Conservation (phyloP, 2,797 vertebrate genomes). For the Leucoraja ocellata region DNA sequence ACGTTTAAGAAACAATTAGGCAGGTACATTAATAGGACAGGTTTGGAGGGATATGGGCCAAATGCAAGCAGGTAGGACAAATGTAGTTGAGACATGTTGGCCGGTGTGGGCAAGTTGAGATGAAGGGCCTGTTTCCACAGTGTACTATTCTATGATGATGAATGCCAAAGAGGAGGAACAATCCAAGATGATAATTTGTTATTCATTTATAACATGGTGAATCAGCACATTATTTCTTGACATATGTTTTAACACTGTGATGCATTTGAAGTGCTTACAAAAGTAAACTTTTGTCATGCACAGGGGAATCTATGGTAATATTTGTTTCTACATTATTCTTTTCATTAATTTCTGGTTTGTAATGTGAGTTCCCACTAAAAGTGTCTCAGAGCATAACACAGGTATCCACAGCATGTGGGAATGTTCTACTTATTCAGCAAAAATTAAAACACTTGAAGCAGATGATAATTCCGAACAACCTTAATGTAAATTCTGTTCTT, state of each 20-base stretch:
- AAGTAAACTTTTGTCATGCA: not conserved
- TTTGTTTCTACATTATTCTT: not conserved
- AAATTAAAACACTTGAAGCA: not conserved
- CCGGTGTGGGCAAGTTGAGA: too few species aligned
- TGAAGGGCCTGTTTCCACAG: too few species aligned
- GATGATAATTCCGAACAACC: not conserved
- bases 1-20: too few species aligned
- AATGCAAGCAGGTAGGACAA: too few species aligned
- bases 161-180: not conserved
- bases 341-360: not conserved
- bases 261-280: not conserved
- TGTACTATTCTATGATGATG: not conserved
- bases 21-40: too few species aligned
- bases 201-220: not conserved
- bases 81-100: too few species aligned
- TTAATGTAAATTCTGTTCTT: not conserved
- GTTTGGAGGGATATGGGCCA: too few species aligned
- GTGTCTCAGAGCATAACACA: not conserved
- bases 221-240: not conserved
- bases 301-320: not conserved
- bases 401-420: not conserved
- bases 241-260: not conserved
- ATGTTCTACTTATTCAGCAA: not conserved
- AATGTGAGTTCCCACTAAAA: not conserved
- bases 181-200: not conserved